Percentiles rank a stretch among this genome's conserved stretches.
Evolutionary conservation across 2,113 vertebrate genomes (phyloP).

Genomic region (Pangasianodon hypophthalmus): DNA sequence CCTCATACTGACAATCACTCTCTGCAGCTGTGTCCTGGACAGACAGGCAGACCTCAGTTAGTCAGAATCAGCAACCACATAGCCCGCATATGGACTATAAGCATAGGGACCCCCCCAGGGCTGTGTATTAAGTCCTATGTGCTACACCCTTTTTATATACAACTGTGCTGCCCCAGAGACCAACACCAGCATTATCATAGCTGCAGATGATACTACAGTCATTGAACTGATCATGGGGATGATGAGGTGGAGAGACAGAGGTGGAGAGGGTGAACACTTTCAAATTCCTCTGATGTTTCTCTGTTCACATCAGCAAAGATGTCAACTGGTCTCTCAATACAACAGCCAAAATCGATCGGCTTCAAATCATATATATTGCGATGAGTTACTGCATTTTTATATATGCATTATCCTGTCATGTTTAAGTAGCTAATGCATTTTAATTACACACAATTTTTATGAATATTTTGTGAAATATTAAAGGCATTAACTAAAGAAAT

Average conservation of each 20-base stretch:
- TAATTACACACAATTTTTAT: no score
- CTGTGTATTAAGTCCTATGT: neutral
- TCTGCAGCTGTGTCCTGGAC: neutral
- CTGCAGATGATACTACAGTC: no score
- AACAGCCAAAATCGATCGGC: no score
- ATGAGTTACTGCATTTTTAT: neutral
- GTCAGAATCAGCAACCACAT: neutral
- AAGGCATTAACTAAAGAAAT: no score
- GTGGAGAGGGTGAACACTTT: no score
- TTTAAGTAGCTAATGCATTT: no score
- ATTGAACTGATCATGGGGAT: no score
- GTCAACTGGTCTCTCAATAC: neutral
- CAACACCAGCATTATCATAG: no score
- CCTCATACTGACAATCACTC: neutral
- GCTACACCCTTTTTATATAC: neutral
- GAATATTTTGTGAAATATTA: no score
- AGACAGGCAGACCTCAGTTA: neutral
- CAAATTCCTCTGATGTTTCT: neutral
- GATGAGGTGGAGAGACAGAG: no score
- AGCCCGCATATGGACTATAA: neutral
- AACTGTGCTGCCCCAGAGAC: neutral
- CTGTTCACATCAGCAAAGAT: neutral
- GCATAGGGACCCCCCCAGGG: neutral
- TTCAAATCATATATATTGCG: no score
- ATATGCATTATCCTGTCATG: neutral